These are phyloP conservation scores for Cheilosia scutellata DNA, from an alignment of 2,888 invertebrate species.

Conservation along the genomic window DNA sequence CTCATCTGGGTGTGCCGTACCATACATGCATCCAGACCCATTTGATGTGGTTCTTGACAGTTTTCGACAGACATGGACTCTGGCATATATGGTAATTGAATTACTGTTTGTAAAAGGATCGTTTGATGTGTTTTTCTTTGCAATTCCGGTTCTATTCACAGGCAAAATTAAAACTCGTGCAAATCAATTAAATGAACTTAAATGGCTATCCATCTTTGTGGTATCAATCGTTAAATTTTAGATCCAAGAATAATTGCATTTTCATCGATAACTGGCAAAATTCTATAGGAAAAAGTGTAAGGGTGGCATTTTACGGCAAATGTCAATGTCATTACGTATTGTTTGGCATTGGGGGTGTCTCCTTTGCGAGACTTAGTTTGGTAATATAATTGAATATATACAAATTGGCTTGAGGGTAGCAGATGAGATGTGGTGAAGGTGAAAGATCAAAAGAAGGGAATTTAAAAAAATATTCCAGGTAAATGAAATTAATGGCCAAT, in stretches of 20 bases:
- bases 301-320: background rate
- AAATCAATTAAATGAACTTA: too few relatives aligned
- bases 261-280: background rate
- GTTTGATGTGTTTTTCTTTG: background rate
- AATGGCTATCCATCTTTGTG: too few relatives aligned
- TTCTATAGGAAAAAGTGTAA: background rate
- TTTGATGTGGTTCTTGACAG: slow-evolving; percentile 7
- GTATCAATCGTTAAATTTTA: background rate
- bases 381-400: background rate
- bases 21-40: slow-evolving; percentile 1
- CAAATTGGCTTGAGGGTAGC: slow-evolving; percentile 24
- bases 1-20: background rate
- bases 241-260: slow-evolving; percentile 46
- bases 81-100: slow-evolving; percentile 35
- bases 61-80: slow-evolving; percentile 6
- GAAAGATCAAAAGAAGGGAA: slow-evolving; percentile 53
- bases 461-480: slow-evolving; percentile 19
- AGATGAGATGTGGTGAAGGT: background rate
- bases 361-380: background rate
- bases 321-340: too few relatives aligned
- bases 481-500: slow-evolving; percentile 55
- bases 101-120: slow-evolving; percentile 32
- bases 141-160: too few relatives aligned
- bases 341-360: too few relatives aligned
- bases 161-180: too few relatives aligned